Conservation (phyloP, 2,888 invertebrate species). For the Aquatica leii region DNA sequence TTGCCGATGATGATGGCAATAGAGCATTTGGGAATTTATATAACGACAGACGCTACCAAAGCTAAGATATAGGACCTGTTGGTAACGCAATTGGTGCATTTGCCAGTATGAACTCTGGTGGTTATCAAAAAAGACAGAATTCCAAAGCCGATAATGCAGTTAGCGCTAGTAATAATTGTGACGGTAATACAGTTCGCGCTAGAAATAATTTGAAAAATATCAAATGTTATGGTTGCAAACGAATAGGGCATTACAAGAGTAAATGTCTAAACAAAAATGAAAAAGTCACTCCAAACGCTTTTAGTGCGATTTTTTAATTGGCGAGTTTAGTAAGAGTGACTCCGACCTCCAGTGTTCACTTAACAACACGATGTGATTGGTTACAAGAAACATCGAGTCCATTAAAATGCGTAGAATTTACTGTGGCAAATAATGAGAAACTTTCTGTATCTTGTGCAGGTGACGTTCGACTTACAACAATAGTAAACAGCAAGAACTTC, state of each 20-base stretch:
- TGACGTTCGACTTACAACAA: too few relatives aligned
- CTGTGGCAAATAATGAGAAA: conserved; percentile 26
- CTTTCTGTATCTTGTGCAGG: too few relatives aligned
- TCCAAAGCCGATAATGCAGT: too few relatives aligned
- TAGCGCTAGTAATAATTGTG: too few relatives aligned
- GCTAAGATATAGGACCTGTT: not conserved
- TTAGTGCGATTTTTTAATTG: conserved; percentile 45
- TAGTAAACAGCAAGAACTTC: conserved; percentile 16
- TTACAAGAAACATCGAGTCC: conserved; percentile 12
- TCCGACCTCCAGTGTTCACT: too few relatives aligned
- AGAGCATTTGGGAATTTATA: not conserved
- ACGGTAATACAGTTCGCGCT: too few relatives aligned
- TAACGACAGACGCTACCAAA: not conserved
- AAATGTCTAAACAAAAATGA: conserved; percentile 20
- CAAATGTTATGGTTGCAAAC: too few relatives aligned
- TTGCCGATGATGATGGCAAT: conserved; percentile 2
- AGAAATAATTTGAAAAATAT: conserved; percentile 11
- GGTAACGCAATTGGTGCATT: not conserved
- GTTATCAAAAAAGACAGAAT: too few relatives aligned
- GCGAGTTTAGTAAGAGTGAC: too few relatives aligned
- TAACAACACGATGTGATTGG: too few relatives aligned
- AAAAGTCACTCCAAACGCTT: conserved; percentile 32
- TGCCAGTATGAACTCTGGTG: too few relatives aligned
- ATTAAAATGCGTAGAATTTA: conserved; percentile 15
- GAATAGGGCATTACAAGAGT: too few relatives aligned